phyloP scores from a whole-genome alignment of 2,888 invertebrate genomes.

The Aelia acuminata region DNA sequence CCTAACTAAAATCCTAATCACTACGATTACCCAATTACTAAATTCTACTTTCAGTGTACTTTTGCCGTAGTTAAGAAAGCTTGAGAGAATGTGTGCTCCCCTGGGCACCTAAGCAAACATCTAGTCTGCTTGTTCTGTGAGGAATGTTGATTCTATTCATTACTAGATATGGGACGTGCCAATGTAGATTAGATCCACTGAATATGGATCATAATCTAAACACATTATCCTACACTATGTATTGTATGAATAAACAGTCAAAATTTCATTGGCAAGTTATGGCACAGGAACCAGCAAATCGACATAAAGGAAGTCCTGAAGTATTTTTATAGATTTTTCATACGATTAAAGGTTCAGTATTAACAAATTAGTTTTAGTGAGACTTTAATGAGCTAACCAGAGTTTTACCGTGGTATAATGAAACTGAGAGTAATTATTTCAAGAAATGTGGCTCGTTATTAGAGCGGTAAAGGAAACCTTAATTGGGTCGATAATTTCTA shows the following conservation, averaged over 20 bases:
- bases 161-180: neutral
- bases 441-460: neutral
- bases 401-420: neutral
- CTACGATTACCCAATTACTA: neutral
- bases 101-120: constrained; percentile 8
- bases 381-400: neutral
- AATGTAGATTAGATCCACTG: neutral
- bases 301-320: neutral
- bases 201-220: constrained; percentile 25
- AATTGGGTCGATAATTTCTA: constrained; percentile 36
- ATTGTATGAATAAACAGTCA: constrained; percentile 27
- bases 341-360: neutral
- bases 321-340: neutral
- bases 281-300: neutral
- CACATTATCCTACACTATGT: neutral
- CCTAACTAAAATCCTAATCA: neutral
- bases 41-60: neutral
- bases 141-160: constrained; percentile 1
- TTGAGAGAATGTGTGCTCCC: neutral
- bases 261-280: neutral
- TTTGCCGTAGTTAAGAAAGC: neutral
- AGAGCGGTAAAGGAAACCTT: neutral
- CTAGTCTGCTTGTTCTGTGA: neutral
- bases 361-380: neutral
- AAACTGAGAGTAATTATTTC: neutral